A percentile compares a stretch with the other conserved stretches of the same genome.
phyloP scores from a whole-genome alignment of 2,797 vertebrate species.

The Bovichtus diacanthus region DNA sequence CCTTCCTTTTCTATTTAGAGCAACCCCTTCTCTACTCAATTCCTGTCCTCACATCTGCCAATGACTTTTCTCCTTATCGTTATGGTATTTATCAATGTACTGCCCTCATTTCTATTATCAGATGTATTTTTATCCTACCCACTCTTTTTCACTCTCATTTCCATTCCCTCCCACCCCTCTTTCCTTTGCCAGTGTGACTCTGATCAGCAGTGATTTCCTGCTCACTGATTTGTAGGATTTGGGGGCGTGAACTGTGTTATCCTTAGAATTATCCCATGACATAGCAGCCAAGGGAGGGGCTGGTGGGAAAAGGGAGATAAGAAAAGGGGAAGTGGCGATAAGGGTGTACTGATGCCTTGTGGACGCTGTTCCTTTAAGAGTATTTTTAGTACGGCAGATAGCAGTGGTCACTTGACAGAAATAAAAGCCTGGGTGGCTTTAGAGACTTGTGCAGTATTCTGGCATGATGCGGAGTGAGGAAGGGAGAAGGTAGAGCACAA shows the following conservation, averaged over 20 bases:
- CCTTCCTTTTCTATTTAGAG: not conserved
- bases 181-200: conserved; percentile 33
- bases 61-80: conserved; percentile 9
- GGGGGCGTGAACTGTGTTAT: conserved; percentile 70
- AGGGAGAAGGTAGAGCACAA: conserved; percentile 31
- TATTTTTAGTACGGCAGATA: conserved; percentile 87
- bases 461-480: conserved; percentile 71
- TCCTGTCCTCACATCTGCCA: conserved; percentile 10
- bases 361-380: conserved; percentile 85
- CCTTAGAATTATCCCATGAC: conserved; percentile 62
- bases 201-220: conserved; percentile 76
- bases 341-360: conserved; percentile 32
- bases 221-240: conserved; percentile 78
- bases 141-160: conserved; percentile 14
- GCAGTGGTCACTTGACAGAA: conserved; percentile 83
- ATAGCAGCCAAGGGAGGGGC: conserved; percentile 41
- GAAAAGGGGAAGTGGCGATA: conserved; percentile 41
- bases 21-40: not conserved
- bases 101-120: conserved; percentile 30
- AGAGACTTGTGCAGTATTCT: conserved; percentile 66
- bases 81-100: conserved; percentile 18
- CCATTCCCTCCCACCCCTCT: conserved; percentile 29
- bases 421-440: conserved; percentile 78
- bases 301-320: conserved; percentile 48
- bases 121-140: conserved; percentile 10